Evolutionary conservation across 2,888 invertebrate species (phyloP).

Genomic region (Nephrotoma appendiculata): DNA sequence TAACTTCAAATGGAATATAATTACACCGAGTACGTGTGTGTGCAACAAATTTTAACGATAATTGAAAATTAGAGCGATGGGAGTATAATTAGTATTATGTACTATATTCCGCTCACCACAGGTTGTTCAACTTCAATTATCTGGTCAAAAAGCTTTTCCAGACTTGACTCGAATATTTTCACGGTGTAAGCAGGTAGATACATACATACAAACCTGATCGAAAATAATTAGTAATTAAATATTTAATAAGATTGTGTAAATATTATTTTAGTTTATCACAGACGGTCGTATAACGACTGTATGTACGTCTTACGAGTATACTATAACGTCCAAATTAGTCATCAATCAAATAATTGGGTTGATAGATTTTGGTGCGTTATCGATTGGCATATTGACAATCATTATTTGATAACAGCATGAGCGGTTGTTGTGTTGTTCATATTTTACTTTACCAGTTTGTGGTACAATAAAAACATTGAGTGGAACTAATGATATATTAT

Average conservation of each 20-base stretch:
- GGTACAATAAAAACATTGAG: too few species aligned
- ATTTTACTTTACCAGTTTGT: too few species aligned
- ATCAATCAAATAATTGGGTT: not conserved
- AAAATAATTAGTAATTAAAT: not conserved
- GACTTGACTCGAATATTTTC: not conserved
- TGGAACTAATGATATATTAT: too few species aligned
- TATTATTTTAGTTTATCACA: not conserved
- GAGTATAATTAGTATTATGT: not conserved
- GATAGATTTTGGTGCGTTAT: not conserved
- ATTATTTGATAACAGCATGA: not conserved
- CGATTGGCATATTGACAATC: not conserved
- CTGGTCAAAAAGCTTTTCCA: not conserved
- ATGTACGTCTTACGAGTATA: not conserved
- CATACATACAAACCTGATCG: not conserved
- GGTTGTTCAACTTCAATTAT: not conserved
- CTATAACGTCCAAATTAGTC: not conserved
- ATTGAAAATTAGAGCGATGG: not conserved
- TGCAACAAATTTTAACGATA: not conserved
- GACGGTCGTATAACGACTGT: not conserved
- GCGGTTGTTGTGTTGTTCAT: not conserved
- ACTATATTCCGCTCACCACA: not conserved
- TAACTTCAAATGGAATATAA: not conserved
- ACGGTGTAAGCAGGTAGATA: not conserved
- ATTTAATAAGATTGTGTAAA: not conserved
- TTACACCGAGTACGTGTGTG: not conserved